phyloP scores from a whole-genome alignment of 1,140 invertebrate genomes.

The Matsumurasca onukii region DNA sequence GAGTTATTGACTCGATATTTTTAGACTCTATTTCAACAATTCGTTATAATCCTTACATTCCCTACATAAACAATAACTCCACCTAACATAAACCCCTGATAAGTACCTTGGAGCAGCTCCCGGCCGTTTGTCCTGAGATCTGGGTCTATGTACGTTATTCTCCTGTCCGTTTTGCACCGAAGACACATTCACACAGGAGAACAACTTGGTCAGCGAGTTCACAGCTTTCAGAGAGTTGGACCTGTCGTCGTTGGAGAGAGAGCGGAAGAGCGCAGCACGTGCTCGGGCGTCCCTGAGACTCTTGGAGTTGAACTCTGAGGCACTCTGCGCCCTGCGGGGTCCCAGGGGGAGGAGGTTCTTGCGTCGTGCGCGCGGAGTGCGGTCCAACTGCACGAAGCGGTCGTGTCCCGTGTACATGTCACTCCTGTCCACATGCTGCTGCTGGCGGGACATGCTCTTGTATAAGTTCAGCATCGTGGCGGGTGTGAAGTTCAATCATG shows the following conservation, averaged over 20 bases:
- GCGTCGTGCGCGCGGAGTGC: slow-evolving; percentile 37
- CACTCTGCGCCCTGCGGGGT: slow-evolving; percentile 67
- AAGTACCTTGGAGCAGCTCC: slow-evolving; percentile 39
- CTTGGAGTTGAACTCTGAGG: slow-evolving; percentile 67
- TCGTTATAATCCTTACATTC: too few species aligned
- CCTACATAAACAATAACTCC: too few species aligned
- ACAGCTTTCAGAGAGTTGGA: slow-evolving; percentile 57
- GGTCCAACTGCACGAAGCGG: slow-evolving; percentile 44
- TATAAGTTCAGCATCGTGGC: slow-evolving; percentile 73
- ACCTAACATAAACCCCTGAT: too few species aligned
- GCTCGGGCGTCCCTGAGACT: slow-evolving; percentile 59
- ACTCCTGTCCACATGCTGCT: not conserved
- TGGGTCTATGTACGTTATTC: too few species aligned
- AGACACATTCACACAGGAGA: slow-evolving; percentile 49
- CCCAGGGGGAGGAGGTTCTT: slow-evolving; percentile 52
- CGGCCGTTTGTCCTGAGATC: slow-evolving; percentile 51
- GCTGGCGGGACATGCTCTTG: slow-evolving; percentile 52
- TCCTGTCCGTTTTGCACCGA: slow-evolving; percentile 46
- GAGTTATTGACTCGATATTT: too few species aligned
- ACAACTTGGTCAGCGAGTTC: slow-evolving; percentile 62
- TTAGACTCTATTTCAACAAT: too few species aligned
- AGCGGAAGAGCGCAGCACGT: slow-evolving; percentile 47
- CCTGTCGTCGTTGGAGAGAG: slow-evolving; percentile 49
- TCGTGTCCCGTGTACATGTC: slow-evolving; percentile 41
- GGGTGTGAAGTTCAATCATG: too few species aligned